Percentiles rank a stretch among this genome's conserved stretches.
Conservation (phyloP, 2,797 vertebrate species). For the Pangasius krempfi region DNA sequence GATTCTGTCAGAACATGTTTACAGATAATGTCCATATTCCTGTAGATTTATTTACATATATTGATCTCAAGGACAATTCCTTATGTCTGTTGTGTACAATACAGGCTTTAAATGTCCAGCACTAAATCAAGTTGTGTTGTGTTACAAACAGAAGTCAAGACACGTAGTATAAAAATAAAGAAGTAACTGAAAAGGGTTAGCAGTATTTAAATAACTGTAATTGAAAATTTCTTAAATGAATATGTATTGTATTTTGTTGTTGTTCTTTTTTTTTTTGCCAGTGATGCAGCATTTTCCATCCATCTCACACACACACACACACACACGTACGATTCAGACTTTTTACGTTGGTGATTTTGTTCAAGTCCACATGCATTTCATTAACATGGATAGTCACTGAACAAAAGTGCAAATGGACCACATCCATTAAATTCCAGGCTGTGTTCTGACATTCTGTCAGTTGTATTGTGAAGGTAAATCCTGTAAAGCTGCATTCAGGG, state of each 20-base stretch:
- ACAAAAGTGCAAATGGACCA: conserved; percentile 29
- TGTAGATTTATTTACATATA: conserved; percentile 46
- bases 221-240: conserved; percentile 12
- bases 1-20: conserved; percentile 5
- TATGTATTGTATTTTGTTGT: not conserved
- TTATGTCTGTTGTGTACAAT: conserved; percentile 18
- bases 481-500: conserved; percentile 42
- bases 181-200: conserved; percentile 33
- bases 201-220: conserved; percentile 23
- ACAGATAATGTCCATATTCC: conserved; percentile 4
- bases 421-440: not conserved
- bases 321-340: not conserved
- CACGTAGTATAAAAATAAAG: conserved; percentile 51
- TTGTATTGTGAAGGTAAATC: not conserved
- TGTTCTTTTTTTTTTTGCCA: conserved; percentile 5
- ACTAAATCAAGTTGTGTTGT: conserved; percentile 22
- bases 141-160: conserved; percentile 28
- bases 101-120: conserved; percentile 39
- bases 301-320: not conserved
- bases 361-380: not conserved
- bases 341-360: not conserved
- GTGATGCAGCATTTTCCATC: conserved; percentile 35
- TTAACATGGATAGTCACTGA: not conserved
- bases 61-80: conserved; percentile 10
- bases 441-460: not conserved